Evolutionary conservation across 2,797 vertebrate genomes (phyloP).

Genomic region (Cuculus canorus): DNA sequence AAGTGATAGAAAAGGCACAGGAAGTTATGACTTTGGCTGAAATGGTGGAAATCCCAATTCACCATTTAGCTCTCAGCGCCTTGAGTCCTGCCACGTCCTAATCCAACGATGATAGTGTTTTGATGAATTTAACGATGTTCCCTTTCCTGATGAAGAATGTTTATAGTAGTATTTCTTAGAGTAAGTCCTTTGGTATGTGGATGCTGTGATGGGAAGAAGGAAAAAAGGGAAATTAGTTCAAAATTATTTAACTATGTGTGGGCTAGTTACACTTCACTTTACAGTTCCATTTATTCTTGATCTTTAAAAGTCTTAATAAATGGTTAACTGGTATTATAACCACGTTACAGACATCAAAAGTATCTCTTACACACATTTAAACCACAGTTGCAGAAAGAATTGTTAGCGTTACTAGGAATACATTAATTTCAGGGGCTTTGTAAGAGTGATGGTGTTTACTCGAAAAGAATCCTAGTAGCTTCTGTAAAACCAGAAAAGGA

Average conservation of each 20-base stretch:
- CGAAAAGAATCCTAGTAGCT: background rate
- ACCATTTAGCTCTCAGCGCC: conserved; percentile 81
- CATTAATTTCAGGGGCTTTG: background rate
- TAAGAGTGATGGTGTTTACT: background rate
- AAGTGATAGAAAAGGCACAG: conserved; percentile 84
- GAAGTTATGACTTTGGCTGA: conserved; percentile 80
- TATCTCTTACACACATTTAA: background rate
- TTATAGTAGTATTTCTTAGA: conserved; percentile 87
- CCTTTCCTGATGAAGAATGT: conserved; percentile 83
- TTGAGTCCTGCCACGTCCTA: conserved; percentile 81
- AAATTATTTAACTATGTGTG: background rate
- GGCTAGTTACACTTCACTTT: background rate
- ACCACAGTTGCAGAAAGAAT: background rate
- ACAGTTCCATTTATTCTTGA: background rate
- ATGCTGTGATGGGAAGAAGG: conserved; percentile 82
- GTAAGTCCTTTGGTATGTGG: conserved; percentile 90
- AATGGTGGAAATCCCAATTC: conserved; percentile 72
- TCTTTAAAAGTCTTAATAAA: background rate
- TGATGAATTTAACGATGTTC: conserved; percentile 80
- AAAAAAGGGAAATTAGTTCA: conserved; percentile 3
- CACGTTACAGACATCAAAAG: background rate
- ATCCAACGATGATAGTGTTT: conserved; percentile 86
- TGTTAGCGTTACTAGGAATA: background rate
- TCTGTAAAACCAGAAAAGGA: background rate
- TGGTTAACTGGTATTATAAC: background rate